These are phyloP conservation scores for Lagorchestes hirsutus DNA, from an alignment of 2,797 vertebrate species.

Conservation along the genomic window DNA sequence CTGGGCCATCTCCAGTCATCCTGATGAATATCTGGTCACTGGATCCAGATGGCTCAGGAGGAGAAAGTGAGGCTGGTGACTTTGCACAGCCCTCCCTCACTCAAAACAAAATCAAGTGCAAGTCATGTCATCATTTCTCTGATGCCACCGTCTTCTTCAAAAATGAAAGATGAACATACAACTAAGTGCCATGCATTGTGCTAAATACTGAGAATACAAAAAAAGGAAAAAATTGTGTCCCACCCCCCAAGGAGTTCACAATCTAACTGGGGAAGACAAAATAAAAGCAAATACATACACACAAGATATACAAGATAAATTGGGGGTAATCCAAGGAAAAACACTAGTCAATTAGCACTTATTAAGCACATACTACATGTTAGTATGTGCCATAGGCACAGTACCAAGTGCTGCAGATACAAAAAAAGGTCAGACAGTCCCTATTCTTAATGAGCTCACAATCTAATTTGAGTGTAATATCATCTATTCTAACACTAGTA, in stretches of 20 bases:
- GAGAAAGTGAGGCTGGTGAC: too few relatives aligned
- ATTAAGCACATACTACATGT: background rate
- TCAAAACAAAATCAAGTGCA: too few relatives aligned
- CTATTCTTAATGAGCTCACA: background rate
- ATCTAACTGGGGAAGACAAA: background rate
- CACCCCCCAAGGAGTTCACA: background rate
- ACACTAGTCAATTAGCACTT: background rate
- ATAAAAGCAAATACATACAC: background rate
- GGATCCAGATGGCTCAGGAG: too few relatives aligned
- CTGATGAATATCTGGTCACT: too few relatives aligned
- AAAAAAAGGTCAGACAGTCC: background rate
- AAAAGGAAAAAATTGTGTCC: background rate
- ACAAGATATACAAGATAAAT: background rate
- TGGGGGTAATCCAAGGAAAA: background rate
- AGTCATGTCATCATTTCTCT: too few relatives aligned
- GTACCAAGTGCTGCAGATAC: background rate
- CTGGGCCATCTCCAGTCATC: too few relatives aligned
- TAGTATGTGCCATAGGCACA: too few relatives aligned
- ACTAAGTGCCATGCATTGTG: background rate
- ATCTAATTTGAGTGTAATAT: background rate
- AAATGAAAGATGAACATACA: too few relatives aligned
- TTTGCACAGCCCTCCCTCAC: too few relatives aligned
- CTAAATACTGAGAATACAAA: background rate
- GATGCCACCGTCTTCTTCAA: too few relatives aligned
- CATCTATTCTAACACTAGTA: background rate